These are phyloP conservation scores for Philopotamus ludificatus DNA, from an alignment of 1,140 invertebrate genomes.

Conservation along the genomic window DNA sequence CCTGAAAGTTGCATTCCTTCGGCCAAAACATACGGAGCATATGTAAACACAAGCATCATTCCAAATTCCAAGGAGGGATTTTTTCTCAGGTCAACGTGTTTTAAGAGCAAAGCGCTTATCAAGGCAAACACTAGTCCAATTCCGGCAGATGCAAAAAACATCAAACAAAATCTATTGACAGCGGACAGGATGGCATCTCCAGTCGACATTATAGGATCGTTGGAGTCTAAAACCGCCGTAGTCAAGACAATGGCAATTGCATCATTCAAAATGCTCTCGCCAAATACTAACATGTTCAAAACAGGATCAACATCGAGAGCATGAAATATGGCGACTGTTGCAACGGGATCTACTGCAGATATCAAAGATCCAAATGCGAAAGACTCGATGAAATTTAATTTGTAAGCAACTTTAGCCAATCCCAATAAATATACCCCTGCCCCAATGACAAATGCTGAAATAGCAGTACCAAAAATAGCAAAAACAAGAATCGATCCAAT, in stretches of 20 bases:
- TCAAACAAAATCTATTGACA: slow-evolving; percentile 88
- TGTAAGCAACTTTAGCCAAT: slow-evolving; percentile 84
- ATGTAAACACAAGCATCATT: slow-evolving; percentile 97
- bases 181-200: slow-evolving; percentile 87
- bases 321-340: slow-evolving; percentile 97
- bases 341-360: slow-evolving; percentile 98
- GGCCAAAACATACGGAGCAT: slow-evolving; percentile 95
- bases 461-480: slow-evolving; percentile 94
- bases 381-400: slow-evolving; percentile 90
- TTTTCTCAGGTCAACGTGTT: slow-evolving; percentile 94
- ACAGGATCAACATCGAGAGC: slow-evolving; percentile 93
- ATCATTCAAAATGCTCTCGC: slow-evolving; percentile 97
- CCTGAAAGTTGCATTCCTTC: slow-evolving; percentile 96
- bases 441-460: slow-evolving; percentile 92
- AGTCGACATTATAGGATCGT: slow-evolving; percentile 68
- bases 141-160: slow-evolving; percentile 98
- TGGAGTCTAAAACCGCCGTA: slow-evolving; percentile 79
- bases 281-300: slow-evolving; percentile 98
- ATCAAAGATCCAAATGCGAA: slow-evolving; percentile 98
- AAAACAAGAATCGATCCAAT: slow-evolving; percentile 94
- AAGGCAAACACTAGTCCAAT: slow-evolving; percentile 96
- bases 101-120: slow-evolving; percentile 89
- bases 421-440: slow-evolving; percentile 94
- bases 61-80: slow-evolving; percentile 98
- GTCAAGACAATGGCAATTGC: slow-evolving; percentile 97